These are phyloP conservation scores for Ernsta delagoae DNA, from an alignment of 2,888 invertebrate species.

Conservation along the genomic window DNA sequence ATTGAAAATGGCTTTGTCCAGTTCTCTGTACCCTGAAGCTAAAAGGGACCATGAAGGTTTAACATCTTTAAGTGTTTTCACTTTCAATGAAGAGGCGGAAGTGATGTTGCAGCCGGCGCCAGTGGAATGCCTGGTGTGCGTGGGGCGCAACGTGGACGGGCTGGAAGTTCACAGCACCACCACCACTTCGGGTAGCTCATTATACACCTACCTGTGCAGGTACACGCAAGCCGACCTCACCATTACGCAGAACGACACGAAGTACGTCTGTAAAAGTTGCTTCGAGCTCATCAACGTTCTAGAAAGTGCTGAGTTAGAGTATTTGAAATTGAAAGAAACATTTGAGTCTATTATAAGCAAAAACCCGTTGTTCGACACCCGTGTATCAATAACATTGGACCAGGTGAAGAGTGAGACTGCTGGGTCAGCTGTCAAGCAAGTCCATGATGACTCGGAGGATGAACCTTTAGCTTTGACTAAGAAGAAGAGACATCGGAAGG, in stretches of 20 bases:
- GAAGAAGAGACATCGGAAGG: slow-evolving; percentile 61
- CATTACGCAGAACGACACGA: slow-evolving; percentile 51
- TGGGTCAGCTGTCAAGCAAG: slow-evolving; percentile 35
- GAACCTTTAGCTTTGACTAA: slow-evolving; percentile 69
- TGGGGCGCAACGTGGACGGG: slow-evolving; percentile 54
- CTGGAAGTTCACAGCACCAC: slow-evolving; percentile 55
- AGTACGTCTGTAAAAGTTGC: slow-evolving; percentile 66
- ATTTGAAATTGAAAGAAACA: slow-evolving; percentile 64
- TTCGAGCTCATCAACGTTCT: slow-evolving; percentile 68
- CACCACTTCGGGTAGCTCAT: slow-evolving; percentile 57
- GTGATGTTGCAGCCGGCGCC: too few relatives aligned
- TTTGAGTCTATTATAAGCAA: slow-evolving; percentile 71
- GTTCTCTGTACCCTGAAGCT: too few relatives aligned
- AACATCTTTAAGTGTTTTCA: too few relatives aligned
- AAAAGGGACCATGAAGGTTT: too few relatives aligned
- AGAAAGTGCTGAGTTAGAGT: slow-evolving; percentile 72
- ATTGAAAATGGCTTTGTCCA: too few relatives aligned
- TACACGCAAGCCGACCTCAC: slow-evolving; percentile 57
- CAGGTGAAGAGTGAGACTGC: slow-evolving; percentile 46
- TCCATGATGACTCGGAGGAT: slow-evolving; percentile 61
- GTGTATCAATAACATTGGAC: slow-evolving; percentile 54
- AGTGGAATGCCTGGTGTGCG: slow-evolving; percentile 67
- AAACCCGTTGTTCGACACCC: slow-evolving; percentile 65
- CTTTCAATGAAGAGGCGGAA: too few relatives aligned
- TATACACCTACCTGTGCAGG: slow-evolving; percentile 61